Conservation (phyloP, 2,797 vertebrate species). For the Onychomys leucogaster region DNA sequence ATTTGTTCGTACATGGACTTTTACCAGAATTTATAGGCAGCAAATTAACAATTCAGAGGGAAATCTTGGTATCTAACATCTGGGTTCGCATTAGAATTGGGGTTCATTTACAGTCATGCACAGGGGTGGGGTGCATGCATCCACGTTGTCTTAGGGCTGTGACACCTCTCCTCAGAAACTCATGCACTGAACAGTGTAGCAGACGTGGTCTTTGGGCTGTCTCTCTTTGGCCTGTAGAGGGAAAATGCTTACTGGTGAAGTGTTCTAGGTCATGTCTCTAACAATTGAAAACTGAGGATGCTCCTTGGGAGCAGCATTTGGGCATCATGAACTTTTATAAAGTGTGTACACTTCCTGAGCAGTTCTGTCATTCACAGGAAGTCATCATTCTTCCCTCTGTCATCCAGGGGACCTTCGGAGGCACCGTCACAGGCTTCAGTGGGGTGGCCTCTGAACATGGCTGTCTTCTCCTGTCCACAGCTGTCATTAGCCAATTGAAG, state of each 20-base stretch:
- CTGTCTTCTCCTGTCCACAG: background rate
- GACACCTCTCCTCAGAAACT: background rate
- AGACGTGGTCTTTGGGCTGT: background rate
- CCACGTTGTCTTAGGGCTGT: background rate
- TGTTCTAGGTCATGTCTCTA: background rate
- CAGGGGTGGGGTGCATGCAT: background rate
- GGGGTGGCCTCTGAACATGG: background rate
- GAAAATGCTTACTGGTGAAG: background rate
- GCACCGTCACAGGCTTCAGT: background rate
- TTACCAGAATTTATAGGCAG: conserved; percentile 33
- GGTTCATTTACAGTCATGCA: background rate
- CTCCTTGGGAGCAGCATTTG: background rate
- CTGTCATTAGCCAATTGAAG: background rate
- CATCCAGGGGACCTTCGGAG: too few relatives aligned
- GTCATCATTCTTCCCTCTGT: background rate
- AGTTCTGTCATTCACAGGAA: background rate
- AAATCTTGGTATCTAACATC: background rate
- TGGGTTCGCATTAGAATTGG: background rate
- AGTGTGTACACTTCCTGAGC: background rate
- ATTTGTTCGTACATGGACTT: conserved; percentile 31
- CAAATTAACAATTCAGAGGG: conserved; percentile 39
- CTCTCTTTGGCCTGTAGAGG: background rate
- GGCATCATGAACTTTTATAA: background rate
- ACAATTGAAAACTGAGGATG: background rate
- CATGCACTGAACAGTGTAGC: background rate